Evolutionary conservation across 2,113 vertebrate species (phyloP).

Genomic region (Orcinus orca): DNA sequence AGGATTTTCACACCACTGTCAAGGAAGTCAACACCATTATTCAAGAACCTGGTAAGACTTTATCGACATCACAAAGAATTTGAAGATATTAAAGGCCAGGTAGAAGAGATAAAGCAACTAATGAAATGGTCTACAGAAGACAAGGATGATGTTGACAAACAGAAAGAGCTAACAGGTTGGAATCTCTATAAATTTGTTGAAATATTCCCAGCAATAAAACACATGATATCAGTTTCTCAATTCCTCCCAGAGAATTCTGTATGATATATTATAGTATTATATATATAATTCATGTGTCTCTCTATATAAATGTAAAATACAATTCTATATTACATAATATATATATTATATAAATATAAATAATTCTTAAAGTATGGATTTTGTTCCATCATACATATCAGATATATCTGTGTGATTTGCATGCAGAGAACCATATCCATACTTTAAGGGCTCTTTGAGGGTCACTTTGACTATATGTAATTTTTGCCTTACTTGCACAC

Average conservation of each 20-base stretch:
- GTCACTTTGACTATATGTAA: not conserved
- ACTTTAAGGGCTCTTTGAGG: not conserved
- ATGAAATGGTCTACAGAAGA: not conserved
- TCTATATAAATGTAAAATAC: not conserved
- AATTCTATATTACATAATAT: not conserved
- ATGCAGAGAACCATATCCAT: not conserved
- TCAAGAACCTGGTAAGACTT: not conserved
- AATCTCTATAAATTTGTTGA: conserved; percentile 32
- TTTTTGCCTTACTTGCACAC: not conserved
- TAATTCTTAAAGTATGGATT: not conserved
- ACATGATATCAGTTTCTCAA: not conserved
- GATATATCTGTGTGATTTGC: not conserved
- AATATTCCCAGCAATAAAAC: not conserved
- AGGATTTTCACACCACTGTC: not conserved
- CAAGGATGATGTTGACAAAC: not conserved
- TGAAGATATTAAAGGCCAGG: not conserved
- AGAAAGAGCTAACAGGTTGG: not conserved
- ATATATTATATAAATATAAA: not conserved
- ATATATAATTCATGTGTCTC: not conserved
- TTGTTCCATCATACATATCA: not conserved
- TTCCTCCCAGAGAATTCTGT: not conserved
- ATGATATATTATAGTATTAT: not conserved
- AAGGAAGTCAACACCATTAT: not conserved
- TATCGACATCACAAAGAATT: not conserved
- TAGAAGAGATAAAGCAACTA: not conserved